phyloP scores from a whole-genome alignment of 2,888 invertebrate species.

The Tyria jacobaeae region DNA sequence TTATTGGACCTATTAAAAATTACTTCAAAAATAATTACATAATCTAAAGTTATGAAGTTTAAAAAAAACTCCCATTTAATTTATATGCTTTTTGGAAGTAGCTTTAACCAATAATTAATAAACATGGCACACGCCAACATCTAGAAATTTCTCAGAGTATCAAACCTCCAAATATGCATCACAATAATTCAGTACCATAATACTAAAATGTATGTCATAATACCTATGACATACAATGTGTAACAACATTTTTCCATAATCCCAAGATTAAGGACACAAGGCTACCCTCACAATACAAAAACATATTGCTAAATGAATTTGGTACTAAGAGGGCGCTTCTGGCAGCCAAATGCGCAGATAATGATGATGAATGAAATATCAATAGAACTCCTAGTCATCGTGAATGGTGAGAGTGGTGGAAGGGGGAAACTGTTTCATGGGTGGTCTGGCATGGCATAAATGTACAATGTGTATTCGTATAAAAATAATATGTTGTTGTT shows the following conservation, averaged over 20 bases:
- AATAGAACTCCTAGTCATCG: constrained; percentile 51
- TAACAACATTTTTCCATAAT: constrained; percentile 11
- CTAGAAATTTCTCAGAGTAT: neutral
- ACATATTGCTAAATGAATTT: constrained; percentile 53
- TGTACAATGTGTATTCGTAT: constrained; percentile 13
- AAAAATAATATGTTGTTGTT: constrained; percentile 4
- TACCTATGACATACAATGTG: too few species aligned
- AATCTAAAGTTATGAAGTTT: too few species aligned
- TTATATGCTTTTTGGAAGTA: too few species aligned
- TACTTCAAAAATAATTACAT: too few species aligned
- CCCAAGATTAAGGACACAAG: constrained; percentile 19
- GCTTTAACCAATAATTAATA: too few species aligned
- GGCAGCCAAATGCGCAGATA: constrained; percentile 59
- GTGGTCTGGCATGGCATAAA: constrained; percentile 14
- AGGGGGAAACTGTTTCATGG: constrained; percentile 26
- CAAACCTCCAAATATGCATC: neutral
- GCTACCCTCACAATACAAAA: constrained; percentile 36
- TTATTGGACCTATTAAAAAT: too few species aligned
- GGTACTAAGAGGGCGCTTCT: constrained; percentile 37
- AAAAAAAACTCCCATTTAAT: too few species aligned
- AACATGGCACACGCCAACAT: neutral
- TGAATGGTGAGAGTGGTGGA: constrained; percentile 21
- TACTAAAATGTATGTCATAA: constrained; percentile 4
- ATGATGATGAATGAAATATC: constrained; percentile 63
- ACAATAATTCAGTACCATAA: constrained; percentile 4